A percentile compares a stretch with the other conserved stretches of the same genome.
phyloP scores from a whole-genome alignment of 1,140 invertebrate species.

The Alviniconcha marisindica region DNA sequence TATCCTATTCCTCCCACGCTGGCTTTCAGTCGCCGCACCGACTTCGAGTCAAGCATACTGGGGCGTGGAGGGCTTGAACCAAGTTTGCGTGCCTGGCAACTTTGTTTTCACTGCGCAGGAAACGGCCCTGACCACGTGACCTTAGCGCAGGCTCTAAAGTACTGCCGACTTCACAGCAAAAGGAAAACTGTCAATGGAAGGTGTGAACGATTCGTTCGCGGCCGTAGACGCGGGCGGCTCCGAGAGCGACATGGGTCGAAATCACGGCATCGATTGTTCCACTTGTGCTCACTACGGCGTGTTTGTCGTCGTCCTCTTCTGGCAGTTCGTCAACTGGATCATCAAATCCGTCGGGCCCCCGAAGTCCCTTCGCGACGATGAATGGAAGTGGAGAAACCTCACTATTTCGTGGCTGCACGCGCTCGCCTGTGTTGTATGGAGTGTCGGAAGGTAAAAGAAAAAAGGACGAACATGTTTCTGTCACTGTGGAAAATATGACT shows the following conservation, averaged over 20 bases:
- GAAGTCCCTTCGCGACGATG: slow-evolving; percentile 49
- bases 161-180: neutral
- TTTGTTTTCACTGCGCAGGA: neutral
- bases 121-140: neutral
- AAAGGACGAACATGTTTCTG: no score
- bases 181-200: slow-evolving; percentile 17
- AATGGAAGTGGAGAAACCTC: slow-evolving; percentile 68
- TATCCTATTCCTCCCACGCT: no score
- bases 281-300: slow-evolving; percentile 45
- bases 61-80: no score
- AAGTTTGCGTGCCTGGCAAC: slow-evolving; percentile 17
- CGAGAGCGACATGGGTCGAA: neutral
- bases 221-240: slow-evolving; percentile 19
- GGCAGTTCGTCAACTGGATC: slow-evolving; percentile 54
- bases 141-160: neutral
- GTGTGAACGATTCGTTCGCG: neutral
- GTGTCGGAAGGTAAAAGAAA: slow-evolving; percentile 56
- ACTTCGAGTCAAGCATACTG: no score
- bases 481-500: no score
- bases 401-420: slow-evolving; percentile 69
- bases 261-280: neutral
- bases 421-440: slow-evolving; percentile 60
- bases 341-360: slow-evolving; percentile 50
- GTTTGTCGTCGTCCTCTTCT: slow-evolving; percentile 50
- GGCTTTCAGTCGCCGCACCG: no score